Evolutionary conservation across 2,888 invertebrate genomes (phyloP), one percentile per base, ranked within the genome.

Genomic region (Drosophila atroscutellata): DNA sequence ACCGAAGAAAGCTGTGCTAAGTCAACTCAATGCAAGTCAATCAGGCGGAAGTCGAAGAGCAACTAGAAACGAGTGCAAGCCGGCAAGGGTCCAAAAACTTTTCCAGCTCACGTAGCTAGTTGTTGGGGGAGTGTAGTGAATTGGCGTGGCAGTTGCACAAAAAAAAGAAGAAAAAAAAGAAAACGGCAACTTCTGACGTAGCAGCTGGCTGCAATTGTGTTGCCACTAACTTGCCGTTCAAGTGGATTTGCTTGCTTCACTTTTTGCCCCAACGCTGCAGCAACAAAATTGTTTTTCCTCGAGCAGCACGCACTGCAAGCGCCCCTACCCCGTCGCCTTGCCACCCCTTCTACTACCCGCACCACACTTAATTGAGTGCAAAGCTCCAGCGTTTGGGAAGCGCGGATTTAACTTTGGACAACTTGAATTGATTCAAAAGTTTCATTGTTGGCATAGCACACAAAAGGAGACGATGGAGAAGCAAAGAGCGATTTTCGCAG

Each of bases 21-120:
- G 89, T 86, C 86, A 88, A 86, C 86, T 90, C 90, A 73, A 88
- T 86, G 90, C 86, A 83, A 88, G 90, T 88, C 88, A 88, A 88
- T 88, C 88, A 88, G 90, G 69, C 89, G 79, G 86, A 89, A 90
- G 81, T 77, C 74, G 73, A 79, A 75, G 72, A 76, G 77, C 70
- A 81, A 72, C 75, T 50, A 61, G 47, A 20, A 72, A 50, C 57
- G 66, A 63, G 49, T 47, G 52, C 37, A 37, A 55, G 55, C 36
- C 61, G 58, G 64, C 51, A 66, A 61, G 51, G 68, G 66, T 67
- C 71, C 56, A 80, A 77, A 57, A 78, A 78, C 64, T 89, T 86
- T 87, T 73, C 75, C 80, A 84, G 75, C 79, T 74, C 75, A 75
- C 80, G 84, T 66, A 66, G 58, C 37, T 42, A 24, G 56, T 2